Evolutionary conservation across 2,113 vertebrate species (phyloP).

Genomic region (Mugil cephalus): DNA sequence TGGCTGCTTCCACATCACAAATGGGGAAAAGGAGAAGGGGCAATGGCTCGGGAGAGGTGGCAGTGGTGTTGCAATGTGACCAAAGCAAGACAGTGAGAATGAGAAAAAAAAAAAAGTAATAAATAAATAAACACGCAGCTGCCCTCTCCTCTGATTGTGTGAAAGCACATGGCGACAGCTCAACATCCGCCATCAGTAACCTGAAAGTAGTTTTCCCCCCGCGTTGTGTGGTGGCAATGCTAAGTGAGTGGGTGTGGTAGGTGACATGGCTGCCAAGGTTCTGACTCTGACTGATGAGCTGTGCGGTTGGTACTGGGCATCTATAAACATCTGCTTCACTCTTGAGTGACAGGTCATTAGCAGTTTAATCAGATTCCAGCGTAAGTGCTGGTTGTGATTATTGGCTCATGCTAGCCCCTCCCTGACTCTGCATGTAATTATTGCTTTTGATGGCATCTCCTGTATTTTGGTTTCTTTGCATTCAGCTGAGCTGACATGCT

Average conservation of each 20-base stretch:
- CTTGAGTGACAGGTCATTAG: conserved; percentile 83
- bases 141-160: conserved; percentile 59
- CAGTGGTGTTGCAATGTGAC: conserved; percentile 29
- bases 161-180: conserved; percentile 46
- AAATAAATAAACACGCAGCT: conserved; percentile 55
- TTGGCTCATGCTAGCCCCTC: conserved; percentile 69
- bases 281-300: conserved; percentile 83
- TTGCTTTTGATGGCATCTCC: conserved; percentile 67
- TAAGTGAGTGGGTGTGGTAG: conserved; percentile 79
- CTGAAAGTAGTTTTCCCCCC: conserved; percentile 40
- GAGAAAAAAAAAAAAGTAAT: conserved; percentile 24
- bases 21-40: conserved; percentile 55
- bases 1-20: conserved; percentile 88
- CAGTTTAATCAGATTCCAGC: conserved; percentile 80
- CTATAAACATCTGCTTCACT: conserved; percentile 76
- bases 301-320: conserved; percentile 78
- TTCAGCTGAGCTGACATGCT: conserved; percentile 19
- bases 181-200: conserved; percentile 57
- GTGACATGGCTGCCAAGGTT: conserved; percentile 76
- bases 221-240: conserved; percentile 60
- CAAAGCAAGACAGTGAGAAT: conserved; percentile 62
- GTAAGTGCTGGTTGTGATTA: conserved; percentile 74
- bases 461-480: conserved; percentile 50
- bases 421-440: conserved; percentile 66
- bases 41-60: conserved; percentile 57